Conservation (phyloP, 1,140 invertebrate species). For the Caenorhabditis briggsae region DNA sequence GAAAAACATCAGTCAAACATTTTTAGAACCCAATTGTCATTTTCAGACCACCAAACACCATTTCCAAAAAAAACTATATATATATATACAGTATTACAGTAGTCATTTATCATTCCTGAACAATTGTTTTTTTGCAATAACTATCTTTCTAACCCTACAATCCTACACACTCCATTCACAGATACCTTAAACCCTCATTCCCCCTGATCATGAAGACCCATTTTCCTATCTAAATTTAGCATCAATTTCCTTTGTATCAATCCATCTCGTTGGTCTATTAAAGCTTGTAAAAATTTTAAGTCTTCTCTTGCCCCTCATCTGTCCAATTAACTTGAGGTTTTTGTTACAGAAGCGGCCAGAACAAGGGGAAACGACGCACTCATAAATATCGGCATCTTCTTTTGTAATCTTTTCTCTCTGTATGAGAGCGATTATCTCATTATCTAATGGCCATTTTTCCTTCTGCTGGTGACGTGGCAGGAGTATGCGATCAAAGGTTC, state of each 20-base stretch:
- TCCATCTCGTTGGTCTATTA: slow-evolving; percentile 14
- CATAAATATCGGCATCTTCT: slow-evolving; percentile 52
- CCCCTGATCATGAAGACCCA: not conserved
- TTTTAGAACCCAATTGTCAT: too few relatives aligned
- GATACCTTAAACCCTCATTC: not conserved
- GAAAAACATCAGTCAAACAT: too few relatives aligned
- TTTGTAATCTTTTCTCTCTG: slow-evolving; percentile 28
- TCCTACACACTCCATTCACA: not conserved
- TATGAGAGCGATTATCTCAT: slow-evolving; percentile 35
- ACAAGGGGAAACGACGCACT: slow-evolving; percentile 39
- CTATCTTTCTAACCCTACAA: too few relatives aligned
- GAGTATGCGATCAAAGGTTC: not conserved
- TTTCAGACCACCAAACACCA: too few relatives aligned
- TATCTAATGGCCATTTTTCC: slow-evolving; percentile 34
- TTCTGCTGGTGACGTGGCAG: not conserved
- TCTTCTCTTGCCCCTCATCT: slow-evolving; percentile 22
- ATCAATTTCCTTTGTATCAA: not conserved
- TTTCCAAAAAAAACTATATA: too few relatives aligned
- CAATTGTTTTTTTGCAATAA: too few relatives aligned
- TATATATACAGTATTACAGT: too few relatives aligned
- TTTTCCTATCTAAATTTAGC: slow-evolving; percentile 20
- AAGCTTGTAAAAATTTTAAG: slow-evolving; percentile 12
- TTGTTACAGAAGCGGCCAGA: slow-evolving; percentile 52
- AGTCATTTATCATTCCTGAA: too few relatives aligned
- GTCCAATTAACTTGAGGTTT: slow-evolving; percentile 35